Base-by-base conservation (phyloP, 2,797 vertebrate species). In the Xenopus petersii region DNA sequence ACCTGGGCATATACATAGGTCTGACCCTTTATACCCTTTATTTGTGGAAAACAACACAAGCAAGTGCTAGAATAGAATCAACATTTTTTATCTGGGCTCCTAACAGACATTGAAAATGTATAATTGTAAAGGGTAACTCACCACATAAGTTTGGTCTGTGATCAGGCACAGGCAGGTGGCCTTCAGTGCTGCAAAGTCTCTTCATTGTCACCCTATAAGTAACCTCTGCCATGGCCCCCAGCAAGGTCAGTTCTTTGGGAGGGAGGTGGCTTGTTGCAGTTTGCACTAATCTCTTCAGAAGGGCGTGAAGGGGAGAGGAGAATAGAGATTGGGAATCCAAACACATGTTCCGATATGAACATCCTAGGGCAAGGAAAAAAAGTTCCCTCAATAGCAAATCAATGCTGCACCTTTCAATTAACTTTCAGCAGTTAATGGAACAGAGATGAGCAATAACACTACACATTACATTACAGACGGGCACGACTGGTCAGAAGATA, bases 241-340 rank as follows among this genome's bases (percentile, higher is more conserved):
- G 94, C 91, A 94, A 95, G 92, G 93, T 93, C 87, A 3, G 71
- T 0, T 0, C 42, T 47, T 7, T 1, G 70, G 12, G 21, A 69
- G 64, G 70, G 71, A 71, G 4, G 80, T 56, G 80, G 79, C 70
- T 73, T 48, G 1, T 0, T 42, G 58, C 71, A 46, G 64, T 24
- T 73, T 74, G 86, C 87, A 90, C 87, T 93, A 91, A 96, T 94
- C 65, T 79, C 89, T 88, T 90, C 90, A 91, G 95, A 95, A 86
- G 84, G 90, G 93, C 93, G 84, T 95, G 91, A 96, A 95, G 93
- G 92, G 89, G 87, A 93, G 82, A 74, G 82, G 61, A 65, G 26
- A 30, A 2, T 30, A 4, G 26, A 30, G 16, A 69, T 86, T 81
- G 84, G 60, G 85, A 87, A 82, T 67, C 81, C 80, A 83, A 85